Evolutionary conservation across 2,797 vertebrate species (phyloP).

Genomic region (Falco rusticolus): DNA sequence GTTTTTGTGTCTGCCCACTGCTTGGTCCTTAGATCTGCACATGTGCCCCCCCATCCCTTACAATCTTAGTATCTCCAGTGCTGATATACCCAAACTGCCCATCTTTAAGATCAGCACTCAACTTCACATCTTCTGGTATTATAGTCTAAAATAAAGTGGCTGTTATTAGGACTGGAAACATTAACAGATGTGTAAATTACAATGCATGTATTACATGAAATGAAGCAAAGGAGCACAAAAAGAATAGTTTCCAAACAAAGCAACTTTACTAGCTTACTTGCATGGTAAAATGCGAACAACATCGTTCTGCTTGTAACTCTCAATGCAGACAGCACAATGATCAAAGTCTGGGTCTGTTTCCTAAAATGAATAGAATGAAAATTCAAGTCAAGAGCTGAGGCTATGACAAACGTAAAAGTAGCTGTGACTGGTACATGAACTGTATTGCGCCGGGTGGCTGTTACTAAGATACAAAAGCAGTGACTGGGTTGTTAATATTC

Average conservation of each 20-base stretch:
- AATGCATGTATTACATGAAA: neutral
- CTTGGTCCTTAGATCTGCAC: neutral
- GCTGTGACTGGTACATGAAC: neutral
- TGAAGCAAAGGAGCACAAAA: neutral
- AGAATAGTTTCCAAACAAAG: constrained; percentile 18
- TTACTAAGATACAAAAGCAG: neutral
- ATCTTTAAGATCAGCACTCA: neutral
- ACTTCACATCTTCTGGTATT: neutral
- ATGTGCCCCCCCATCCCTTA: neutral
- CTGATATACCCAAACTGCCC: neutral
- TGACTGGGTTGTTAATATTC: neutral
- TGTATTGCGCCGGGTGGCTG: neutral
- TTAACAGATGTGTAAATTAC: neutral
- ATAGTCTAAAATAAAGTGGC: neutral
- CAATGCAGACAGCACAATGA: constrained; percentile 97
- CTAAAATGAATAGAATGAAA: constrained; percentile 77
- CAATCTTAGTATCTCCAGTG: neutral
- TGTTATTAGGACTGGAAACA: neutral
- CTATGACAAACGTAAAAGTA: neutral
- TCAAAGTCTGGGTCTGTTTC: constrained; percentile 97
- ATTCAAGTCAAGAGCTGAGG: constrained; percentile 46
- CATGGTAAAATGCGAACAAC: constrained; percentile 96
- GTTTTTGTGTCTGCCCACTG: neutral
- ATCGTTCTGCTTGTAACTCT: constrained; percentile 95
- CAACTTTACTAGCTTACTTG: constrained; percentile 86